Percentiles rank a stretch among this genome's conserved stretches.
Conservation (phyloP, 2,797 vertebrate species). For the Xerus rutilus region DNA sequence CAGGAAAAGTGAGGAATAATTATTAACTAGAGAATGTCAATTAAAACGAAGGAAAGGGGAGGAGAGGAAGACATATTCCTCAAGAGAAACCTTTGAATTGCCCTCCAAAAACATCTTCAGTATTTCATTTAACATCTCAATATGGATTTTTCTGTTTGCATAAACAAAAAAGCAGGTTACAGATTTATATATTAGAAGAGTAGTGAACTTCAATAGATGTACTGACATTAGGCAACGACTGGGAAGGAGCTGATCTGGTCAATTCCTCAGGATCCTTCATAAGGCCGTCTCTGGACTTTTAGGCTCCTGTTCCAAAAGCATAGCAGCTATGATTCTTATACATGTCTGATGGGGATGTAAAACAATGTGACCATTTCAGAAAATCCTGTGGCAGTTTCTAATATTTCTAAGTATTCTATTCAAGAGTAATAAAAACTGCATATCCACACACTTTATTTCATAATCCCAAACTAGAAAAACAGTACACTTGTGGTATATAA, state of each 20-base stretch:
- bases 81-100: conserved; percentile 39
- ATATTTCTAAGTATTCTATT: background rate
- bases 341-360: background rate
- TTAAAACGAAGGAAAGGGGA: conserved; percentile 2
- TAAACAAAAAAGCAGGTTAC: background rate
- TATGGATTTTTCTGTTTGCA: background rate
- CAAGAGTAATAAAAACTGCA: background rate
- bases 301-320: background rate
- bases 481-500: background rate
- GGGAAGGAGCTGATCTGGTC: background rate
- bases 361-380: background rate
- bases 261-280: background rate
- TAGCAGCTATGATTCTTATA: background rate
- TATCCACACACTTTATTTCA: background rate
- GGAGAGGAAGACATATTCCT: background rate
- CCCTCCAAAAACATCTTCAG: background rate
- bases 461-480: background rate
- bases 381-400: background rate
- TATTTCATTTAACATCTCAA: conserved; percentile 15
- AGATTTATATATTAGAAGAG: background rate
- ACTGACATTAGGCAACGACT: background rate
- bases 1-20: conserved; percentile 4
- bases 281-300: background rate
- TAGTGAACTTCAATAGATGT: background rate
- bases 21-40: conserved; percentile 45